Evolutionary conservation across 1,140 invertebrate species (phyloP).

Genomic region (Choristoneura fumiferana): DNA sequence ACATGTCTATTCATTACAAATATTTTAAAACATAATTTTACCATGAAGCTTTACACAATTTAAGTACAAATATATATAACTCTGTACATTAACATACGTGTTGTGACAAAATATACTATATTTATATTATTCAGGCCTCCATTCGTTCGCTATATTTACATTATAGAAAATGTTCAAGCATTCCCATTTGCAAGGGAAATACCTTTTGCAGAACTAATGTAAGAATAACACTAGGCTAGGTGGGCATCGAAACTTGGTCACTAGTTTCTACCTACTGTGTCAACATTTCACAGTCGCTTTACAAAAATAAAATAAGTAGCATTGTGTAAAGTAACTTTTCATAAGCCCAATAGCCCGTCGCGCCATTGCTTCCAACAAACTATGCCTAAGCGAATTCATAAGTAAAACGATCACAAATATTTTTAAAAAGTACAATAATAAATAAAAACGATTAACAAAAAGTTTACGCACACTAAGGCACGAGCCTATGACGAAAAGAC

Average conservation of each 20-base stretch:
- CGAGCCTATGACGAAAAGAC: slow-evolving; percentile 16
- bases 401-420: slow-evolving; percentile 37
- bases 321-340: too few species aligned
- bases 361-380: not conserved
- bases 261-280: too few species aligned
- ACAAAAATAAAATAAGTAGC: too few species aligned
- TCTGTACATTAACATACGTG: slow-evolving; percentile 51
- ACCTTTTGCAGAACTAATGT: too few species aligned
- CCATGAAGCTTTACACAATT: slow-evolving; percentile 51
- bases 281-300: too few species aligned
- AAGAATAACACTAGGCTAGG: too few species aligned
- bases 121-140: slow-evolving; percentile 65
- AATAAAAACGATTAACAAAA: slow-evolving; percentile 37
- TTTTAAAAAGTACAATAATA: slow-evolving; percentile 38
- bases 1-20: slow-evolving; percentile 44
- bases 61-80: slow-evolving; percentile 60
- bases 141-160: slow-evolving; percentile 68
- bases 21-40: slow-evolving; percentile 56
- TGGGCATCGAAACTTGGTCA: too few species aligned
- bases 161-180: slow-evolving; percentile 46
- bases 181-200: slow-evolving; percentile 19
- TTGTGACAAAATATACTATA: slow-evolving; percentile 66
- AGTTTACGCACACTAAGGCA: slow-evolving; percentile 33
- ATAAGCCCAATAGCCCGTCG: too few species aligned
- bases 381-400: slow-evolving; percentile 17